Conservation (phyloP, 2,888 invertebrate genomes). For the Petrolisthes cinctipes region DNA sequence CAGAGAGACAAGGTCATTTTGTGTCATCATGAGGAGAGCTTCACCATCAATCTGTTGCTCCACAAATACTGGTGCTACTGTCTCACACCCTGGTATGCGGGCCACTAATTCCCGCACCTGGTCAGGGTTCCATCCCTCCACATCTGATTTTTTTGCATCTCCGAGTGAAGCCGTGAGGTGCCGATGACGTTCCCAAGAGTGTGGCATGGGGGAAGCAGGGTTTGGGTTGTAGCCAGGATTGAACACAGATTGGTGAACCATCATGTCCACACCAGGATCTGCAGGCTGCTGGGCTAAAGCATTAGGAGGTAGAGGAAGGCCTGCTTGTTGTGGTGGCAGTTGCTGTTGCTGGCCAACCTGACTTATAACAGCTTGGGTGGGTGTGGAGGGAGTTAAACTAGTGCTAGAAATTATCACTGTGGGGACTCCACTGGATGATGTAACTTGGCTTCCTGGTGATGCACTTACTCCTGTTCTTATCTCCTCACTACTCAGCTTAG, state of each 20-base stretch:
- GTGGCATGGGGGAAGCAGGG: slow-evolving; percentile 69
- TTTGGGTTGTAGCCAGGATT: slow-evolving; percentile 71
- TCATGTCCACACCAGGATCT: slow-evolving; percentile 66
- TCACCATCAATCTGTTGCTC: slow-evolving; percentile 83
- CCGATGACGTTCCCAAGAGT: slow-evolving; percentile 77
- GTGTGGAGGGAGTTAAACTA: slow-evolving; percentile 24
- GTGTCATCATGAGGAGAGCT: slow-evolving; percentile 84
- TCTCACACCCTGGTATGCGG: slow-evolving; percentile 75
- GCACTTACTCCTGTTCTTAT: not conserved
- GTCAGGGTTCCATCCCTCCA: slow-evolving; percentile 53
- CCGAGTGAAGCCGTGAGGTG: slow-evolving; percentile 72
- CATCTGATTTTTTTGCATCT: slow-evolving; percentile 47
- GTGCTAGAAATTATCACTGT: slow-evolving; percentile 3
- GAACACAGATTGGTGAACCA: slow-evolving; percentile 74
- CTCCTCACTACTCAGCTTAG: slow-evolving; percentile 40
- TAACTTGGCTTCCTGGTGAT: slow-evolving; percentile 1
- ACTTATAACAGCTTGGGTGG: slow-evolving; percentile 7
- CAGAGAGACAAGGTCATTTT: slow-evolving; percentile 82
- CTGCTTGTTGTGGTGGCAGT: not conserved
- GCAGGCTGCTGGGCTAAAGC: slow-evolving; percentile 64
- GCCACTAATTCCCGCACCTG: slow-evolving; percentile 78
- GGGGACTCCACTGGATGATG: not conserved
- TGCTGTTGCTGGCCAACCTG: slow-evolving; percentile 5
- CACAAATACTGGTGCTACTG: slow-evolving; percentile 73
- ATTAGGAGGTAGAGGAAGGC: slow-evolving; percentile 4